Conservation (phyloP, 2,888 invertebrate genomes). For the Camponotus fellah region DNA sequence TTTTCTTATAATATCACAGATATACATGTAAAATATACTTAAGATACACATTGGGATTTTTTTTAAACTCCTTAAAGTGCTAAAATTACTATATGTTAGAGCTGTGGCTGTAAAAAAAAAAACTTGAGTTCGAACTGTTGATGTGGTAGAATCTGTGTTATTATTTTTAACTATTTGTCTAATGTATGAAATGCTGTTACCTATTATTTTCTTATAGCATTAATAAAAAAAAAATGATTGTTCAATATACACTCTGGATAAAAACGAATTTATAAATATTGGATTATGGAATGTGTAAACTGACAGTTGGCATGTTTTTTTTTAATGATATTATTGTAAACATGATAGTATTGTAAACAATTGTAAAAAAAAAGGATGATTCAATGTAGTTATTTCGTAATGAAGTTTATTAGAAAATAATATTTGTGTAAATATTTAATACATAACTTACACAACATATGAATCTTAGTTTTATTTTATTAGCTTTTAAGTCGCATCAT, state of each 20-base stretch:
- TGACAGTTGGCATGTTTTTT: constrained; percentile 74
- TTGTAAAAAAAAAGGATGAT: constrained; percentile 75
- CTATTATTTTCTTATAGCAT: constrained; percentile 66
- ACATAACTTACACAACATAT: constrained; percentile 69
- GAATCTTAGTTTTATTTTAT: constrained; percentile 78
- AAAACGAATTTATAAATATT: constrained; percentile 66
- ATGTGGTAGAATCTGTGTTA: constrained; percentile 66
- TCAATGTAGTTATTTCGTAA: constrained; percentile 80
- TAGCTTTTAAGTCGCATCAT: constrained; percentile 1
- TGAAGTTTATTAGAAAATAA: constrained; percentile 82
- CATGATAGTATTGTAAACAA: constrained; percentile 81
- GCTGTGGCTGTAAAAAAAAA: constrained; percentile 23
- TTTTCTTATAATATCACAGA: constrained; percentile 56
- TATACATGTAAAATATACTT: constrained; percentile 49
- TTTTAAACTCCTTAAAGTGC: constrained; percentile 46
- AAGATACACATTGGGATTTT: constrained; percentile 46
- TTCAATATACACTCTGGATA: constrained; percentile 66
- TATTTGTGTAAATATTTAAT: constrained; percentile 81
- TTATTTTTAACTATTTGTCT: constrained; percentile 69
- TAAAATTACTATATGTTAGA: constrained; percentile 55
- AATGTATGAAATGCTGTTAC: constrained; percentile 59
- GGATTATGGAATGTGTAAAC: constrained; percentile 71
- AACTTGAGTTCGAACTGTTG: constrained; percentile 16
- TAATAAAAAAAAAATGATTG: constrained; percentile 57
- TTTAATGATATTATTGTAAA: constrained; percentile 80